These are phyloP conservation scores for Alcis repandata DNA, from an alignment of 2,888 invertebrate species.

Conservation along the genomic window DNA sequence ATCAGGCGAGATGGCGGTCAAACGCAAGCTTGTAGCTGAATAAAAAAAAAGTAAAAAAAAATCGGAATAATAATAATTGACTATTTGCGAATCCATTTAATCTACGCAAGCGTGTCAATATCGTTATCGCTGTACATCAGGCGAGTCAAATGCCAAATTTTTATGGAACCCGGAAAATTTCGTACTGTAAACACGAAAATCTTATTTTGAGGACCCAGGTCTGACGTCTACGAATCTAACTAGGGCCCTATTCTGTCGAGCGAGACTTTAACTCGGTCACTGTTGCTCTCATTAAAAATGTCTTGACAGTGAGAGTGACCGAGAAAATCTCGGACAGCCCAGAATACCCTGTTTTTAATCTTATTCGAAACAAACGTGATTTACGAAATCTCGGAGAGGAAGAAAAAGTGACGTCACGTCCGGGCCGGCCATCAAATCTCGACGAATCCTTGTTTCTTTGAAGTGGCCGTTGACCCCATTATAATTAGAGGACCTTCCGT, in stretches of 20 bases:
- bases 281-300: no score
- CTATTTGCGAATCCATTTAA: no score
- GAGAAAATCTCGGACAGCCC: no score
- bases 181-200: not conserved
- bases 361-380: conserved; percentile 34
- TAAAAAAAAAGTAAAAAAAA: no score
- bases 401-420: conserved; percentile 44
- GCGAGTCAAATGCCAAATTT: not conserved
- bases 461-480: conserved; percentile 41
- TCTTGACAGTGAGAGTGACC: no score
- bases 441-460: conserved; percentile 32
- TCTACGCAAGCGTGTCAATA: no score
- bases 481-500: conserved; percentile 44
- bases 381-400: conserved; percentile 29
- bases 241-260: no score
- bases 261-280: no score
- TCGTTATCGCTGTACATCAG: no score
- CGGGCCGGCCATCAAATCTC: conserved; percentile 39
- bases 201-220: not conserved
- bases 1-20: no score
- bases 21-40: no score
- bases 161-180: not conserved
- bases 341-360: no score
- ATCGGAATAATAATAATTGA: not conserved
- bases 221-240: not conserved